These are phyloP conservation scores for Melipona quadrifasciata DNA, from an alignment of 1,140 invertebrate species.

Conservation along the genomic window DNA sequence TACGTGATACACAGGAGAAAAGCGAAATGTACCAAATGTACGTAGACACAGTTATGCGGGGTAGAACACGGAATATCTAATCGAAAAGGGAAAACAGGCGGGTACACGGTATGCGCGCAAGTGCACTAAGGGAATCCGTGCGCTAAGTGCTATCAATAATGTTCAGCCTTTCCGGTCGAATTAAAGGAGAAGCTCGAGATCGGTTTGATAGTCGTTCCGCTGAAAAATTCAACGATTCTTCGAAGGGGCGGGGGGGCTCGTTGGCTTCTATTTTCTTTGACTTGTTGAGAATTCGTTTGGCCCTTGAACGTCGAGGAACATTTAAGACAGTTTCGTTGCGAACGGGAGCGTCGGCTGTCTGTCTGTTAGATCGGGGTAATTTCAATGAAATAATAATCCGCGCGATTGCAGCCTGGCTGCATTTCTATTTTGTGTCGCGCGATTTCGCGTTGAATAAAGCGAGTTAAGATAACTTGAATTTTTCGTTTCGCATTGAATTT, in stretches of 20 bases:
- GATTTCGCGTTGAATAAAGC: neutral
- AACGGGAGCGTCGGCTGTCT: too few relatives aligned
- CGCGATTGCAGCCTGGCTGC: neutral
- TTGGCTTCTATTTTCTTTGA: neutral
- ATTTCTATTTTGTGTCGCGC: neutral
- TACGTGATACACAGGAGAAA: neutral
- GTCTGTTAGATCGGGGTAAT: neutral
- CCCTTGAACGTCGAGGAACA: neutral
- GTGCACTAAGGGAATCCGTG: neutral
- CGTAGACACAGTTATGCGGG: neutral
- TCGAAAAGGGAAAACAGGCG: neutral
- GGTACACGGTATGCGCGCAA: neutral
- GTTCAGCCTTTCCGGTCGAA: neutral
- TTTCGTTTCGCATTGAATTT: neutral
- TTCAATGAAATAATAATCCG: conserved; percentile 12
- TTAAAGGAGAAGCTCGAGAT: conserved; percentile 3
- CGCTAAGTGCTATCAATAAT: conserved; percentile 5
- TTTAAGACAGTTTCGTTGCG: neutral
- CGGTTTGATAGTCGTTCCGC: neutral
- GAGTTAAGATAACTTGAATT: neutral
- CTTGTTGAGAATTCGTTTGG: neutral
- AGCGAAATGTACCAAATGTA: neutral
- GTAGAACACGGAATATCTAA: neutral
- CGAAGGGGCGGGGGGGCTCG: neutral
- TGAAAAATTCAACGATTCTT: conserved; percentile 16